Evolutionary conservation across 53 echinoderm and acorn worm genomes (phyloP).

Genomic region (Luidia sarsii): DNA sequence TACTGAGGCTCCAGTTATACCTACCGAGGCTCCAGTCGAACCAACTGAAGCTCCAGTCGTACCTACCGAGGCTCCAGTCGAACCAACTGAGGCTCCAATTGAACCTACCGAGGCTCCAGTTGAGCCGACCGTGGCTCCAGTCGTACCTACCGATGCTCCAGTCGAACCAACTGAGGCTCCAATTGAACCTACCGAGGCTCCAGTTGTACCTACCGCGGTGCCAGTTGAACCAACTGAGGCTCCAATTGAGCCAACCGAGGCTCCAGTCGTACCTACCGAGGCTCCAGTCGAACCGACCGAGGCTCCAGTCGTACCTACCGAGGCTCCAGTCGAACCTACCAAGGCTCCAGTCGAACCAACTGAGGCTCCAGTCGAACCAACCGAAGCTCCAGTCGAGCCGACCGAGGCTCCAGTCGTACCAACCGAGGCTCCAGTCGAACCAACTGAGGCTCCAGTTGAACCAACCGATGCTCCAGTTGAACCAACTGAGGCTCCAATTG

Average conservation of each 20-base stretch:
- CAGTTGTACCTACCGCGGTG: too few relatives aligned
- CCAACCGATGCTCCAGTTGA: not conserved
- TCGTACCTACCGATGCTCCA: too few relatives aligned
- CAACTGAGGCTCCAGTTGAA: not conserved
- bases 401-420: not conserved
- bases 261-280: not conserved
- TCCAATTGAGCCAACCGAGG: slow-evolving; percentile 6
- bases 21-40: too few relatives aligned
- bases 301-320: not conserved
- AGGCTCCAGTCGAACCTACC: not conserved
- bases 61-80: too few relatives aligned
- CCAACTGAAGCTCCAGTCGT: too few relatives aligned
- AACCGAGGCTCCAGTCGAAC: not conserved
- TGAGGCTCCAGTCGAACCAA: slow-evolving; percentile 13
- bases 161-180: too few relatives aligned
- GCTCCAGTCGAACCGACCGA: slow-evolving; percentile 6
- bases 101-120: too few relatives aligned
- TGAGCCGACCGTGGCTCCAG: too few relatives aligned
- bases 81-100: too few relatives aligned
- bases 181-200: too few relatives aligned
- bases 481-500: slow-evolving; percentile 16
- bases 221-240: slow-evolving; percentile 2
- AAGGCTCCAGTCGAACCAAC: not conserved
- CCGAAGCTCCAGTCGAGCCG: not conserved
- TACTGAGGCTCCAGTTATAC: too few relatives aligned